Base-by-base conservation (phyloP, 2,888 invertebrate genomes). In the Heliconius erato region DNA sequence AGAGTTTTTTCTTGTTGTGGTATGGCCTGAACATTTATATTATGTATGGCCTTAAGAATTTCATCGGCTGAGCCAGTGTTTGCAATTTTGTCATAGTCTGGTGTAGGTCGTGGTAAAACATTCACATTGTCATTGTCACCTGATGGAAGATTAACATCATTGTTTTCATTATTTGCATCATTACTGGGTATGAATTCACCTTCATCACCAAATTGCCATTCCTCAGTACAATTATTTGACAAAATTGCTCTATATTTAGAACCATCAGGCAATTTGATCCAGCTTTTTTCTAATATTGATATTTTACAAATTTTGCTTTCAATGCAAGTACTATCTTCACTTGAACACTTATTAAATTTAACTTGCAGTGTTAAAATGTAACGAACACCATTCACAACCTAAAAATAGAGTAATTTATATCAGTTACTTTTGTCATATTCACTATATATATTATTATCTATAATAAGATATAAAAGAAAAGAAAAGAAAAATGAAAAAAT, bases 141-240 rank as follows among this genome's bases (percentile, higher is more conserved):
- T 32, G 68, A n/a, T 32, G 82, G 49, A 35, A 67, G 16, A 63
- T 79, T 86, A 9, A 86, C 82, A 79, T 88, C 82, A 84, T 89
- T 89, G 67, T 85, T 88, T 82, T 90, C 88, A 74, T 85, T 88
- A 82, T 88, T 89, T 40, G 86, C 84, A 63, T 89, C 84, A 72
- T 84, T 85, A 67, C 86, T 87, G 32, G 88, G 85, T 67, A 88
- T 81, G 40, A 87, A 83, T 89, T 94, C 92, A 63, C 94, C 94
- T 83, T 93, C 89, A 82, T 94, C 94, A 59, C 92, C 93, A 87
- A 93, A 97, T 84, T 92, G 91, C 95, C 96, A 97, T 78, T 96
- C 93, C 76, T 93, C 91, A 2, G 97, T 97, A 88, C 97, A 97
- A 88, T 98, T 98, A 86, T 97, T 97, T 40, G 96, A 93, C 76